phyloP scores from a whole-genome alignment of 2,888 invertebrate species.

The Tenthredo scrophulariae region DNA sequence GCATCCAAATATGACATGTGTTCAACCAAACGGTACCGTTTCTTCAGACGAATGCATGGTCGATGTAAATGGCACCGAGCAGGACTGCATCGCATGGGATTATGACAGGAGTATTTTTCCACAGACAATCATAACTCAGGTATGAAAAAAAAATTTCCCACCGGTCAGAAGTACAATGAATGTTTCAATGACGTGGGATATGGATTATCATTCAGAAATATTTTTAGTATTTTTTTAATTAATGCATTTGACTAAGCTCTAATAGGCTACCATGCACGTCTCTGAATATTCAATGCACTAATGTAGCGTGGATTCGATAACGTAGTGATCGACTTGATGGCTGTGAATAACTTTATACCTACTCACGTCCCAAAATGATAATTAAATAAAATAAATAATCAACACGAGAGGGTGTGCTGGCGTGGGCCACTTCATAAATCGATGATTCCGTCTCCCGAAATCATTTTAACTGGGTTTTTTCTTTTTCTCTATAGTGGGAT shows the following conservation, averaged over 20 bases:
- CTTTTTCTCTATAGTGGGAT: slow-evolving; percentile 82
- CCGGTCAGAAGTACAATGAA: background rate
- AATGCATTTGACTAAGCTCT: slow-evolving; percentile 13
- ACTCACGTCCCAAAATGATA: slow-evolving; percentile 17
- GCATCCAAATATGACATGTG: slow-evolving; percentile 82
- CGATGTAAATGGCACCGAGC: slow-evolving; percentile 77
- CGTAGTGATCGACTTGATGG: background rate
- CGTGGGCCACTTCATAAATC: background rate
- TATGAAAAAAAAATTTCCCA: slow-evolving; percentile 56
- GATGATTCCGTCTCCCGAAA: background rate
- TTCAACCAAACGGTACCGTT: slow-evolving; percentile 70
- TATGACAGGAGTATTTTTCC: slow-evolving; percentile 85
- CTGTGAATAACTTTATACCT: background rate
- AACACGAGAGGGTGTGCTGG: background rate
- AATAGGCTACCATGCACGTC: background rate
- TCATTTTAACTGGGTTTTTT: slow-evolving; percentile 41
- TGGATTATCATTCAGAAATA: background rate
- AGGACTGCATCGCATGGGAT: slow-evolving; percentile 81
- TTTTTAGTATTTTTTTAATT: slow-evolving; percentile 22
- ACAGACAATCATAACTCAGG: slow-evolving; percentile 85
- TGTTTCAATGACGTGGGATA: background rate
- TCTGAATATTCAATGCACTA: slow-evolving; percentile 31
- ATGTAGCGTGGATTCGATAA: slow-evolving; percentile 12
- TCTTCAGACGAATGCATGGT: slow-evolving; percentile 68
- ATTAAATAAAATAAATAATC: slow-evolving; percentile 9